Base-by-base conservation (phyloP, 2,888 invertebrate genomes). In the Pilophorus perplexus region DNA sequence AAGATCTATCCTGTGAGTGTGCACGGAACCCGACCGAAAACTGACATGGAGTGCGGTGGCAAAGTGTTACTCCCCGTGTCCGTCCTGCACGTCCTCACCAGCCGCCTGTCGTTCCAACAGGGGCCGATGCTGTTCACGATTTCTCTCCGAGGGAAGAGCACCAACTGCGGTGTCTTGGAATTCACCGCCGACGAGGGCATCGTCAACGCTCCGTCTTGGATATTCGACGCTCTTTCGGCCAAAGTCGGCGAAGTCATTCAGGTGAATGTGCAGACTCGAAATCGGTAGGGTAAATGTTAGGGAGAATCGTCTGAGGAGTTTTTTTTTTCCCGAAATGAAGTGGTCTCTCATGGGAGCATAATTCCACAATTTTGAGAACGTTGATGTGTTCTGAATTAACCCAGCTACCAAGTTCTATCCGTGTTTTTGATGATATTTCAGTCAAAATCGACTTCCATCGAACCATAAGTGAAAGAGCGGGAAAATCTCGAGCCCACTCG, bases 31-130 rank as follows among this genome's bases (percentile, higher is more conserved):
- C 48, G 44, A n/a, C 65, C 55, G 6, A 33, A 50, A 14, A 44
- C 55, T 74, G 93, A 96, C 77, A 93, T 96, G 2, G 96, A 97
- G 80, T 85, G 90, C 74, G 96, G 96, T 74, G 96, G 96, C 72
- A 96, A 97, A 85, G 95, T 98, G 74, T 95, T 98, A 42, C 94
- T 98, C 93, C 97, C 98, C 5, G 94, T 95, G 0, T 96, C 96
- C 37, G 95, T 96, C 0, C 77, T 98, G 72, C 96, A 98, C 75
- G 87, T 89, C 71, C 82, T 98, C 5, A 95, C 94, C 2, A 83
- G 94, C 68, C 80, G 95, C 22, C 3, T 18, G 18, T n/a, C 48
- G 1, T 59, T 59, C 27, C 6, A 14, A 77, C 93, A 90, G 75
- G 98, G 97, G 76, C 98, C 99, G 0, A 98, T 99, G 98, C 82